Evolutionary conservation across 2,113 vertebrate species (phyloP).

Genomic region (Hippocampus guttulatus): DNA sequence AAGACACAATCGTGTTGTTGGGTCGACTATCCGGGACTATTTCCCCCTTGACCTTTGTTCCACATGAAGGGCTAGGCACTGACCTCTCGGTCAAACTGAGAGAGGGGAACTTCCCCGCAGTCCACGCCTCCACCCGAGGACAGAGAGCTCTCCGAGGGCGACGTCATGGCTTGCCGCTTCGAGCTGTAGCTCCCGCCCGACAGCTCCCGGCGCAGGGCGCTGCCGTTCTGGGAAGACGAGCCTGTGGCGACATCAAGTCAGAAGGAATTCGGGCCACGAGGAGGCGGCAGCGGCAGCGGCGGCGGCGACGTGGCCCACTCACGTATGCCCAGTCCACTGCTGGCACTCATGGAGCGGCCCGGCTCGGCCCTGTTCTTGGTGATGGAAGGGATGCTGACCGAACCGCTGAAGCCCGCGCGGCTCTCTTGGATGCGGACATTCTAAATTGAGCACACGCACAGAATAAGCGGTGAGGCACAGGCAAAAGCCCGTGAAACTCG

Average conservation of each 20-base stretch:
- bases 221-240: slow-evolving; percentile 89
- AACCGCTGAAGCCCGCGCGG: slow-evolving; percentile 91
- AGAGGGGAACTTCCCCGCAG: slow-evolving; percentile 82
- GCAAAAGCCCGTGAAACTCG: neutral
- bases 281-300: too few species aligned
- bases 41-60: neutral
- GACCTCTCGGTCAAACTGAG: slow-evolving; percentile 95
- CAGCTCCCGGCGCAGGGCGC: slow-evolving; percentile 85
- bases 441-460: slow-evolving; percentile 65
- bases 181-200: slow-evolving; percentile 86
- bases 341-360: slow-evolving; percentile 95
- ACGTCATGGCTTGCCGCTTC: slow-evolving; percentile 89
- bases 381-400: slow-evolving; percentile 95
- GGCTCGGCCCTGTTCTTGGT: slow-evolving; percentile 89
- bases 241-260: slow-evolving; percentile 62
- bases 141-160: slow-evolving; percentile 90
- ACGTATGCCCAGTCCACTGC: slow-evolving; percentile 92
- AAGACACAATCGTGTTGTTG: neutral
- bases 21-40: neutral
- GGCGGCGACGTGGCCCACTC: slow-evolving; percentile 60
- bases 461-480: slow-evolving; percentile 4
- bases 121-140: slow-evolving; percentile 94
- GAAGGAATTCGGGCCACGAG: neutral
- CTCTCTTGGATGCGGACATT: slow-evolving; percentile 91
- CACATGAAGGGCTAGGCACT: slow-evolving; percentile 28